Conservation (phyloP, 1,140 invertebrate genomes). For the Propsilocerus akamusi region DNA sequence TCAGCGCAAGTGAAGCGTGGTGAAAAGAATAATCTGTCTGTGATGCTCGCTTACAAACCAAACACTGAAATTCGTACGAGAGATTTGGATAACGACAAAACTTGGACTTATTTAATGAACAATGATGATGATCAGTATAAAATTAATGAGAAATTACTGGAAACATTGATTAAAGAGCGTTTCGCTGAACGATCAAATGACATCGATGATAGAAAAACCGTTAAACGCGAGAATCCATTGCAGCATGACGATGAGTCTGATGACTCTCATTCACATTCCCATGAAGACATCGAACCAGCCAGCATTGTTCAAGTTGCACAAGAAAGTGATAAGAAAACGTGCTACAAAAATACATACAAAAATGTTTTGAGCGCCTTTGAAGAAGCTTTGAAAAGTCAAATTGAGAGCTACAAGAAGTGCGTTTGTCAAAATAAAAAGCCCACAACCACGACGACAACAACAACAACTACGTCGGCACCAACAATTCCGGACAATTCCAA, state of each 20-base stretch:
- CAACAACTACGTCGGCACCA: neutral
- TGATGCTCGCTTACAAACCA: neutral
- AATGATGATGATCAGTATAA: neutral
- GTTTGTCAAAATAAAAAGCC: neutral
- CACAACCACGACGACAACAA: neutral
- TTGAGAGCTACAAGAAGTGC: neutral
- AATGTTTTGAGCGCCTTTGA: neutral
- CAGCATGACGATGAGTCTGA: no score
- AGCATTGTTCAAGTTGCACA: neutral
- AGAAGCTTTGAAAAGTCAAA: neutral
- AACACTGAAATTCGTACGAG: neutral
- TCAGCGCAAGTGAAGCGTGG: neutral
- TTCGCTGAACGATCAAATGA: neutral
- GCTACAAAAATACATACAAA: neutral
- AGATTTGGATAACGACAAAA: neutral
- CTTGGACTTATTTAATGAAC: neutral
- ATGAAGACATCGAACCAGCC: neutral
- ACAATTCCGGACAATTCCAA: no score
- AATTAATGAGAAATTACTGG: neutral
- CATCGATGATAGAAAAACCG: neutral
- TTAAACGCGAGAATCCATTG: neutral
- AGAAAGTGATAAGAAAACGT: neutral
- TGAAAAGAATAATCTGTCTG: neutral
- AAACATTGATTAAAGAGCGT: neutral
- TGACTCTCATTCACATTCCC: no score